A percentile compares a stretch with the other conserved stretches of the same genome.
phyloP scores from a whole-genome alignment of 2,797 vertebrate genomes.

The Ptychobarbus kaznakovi region DNA sequence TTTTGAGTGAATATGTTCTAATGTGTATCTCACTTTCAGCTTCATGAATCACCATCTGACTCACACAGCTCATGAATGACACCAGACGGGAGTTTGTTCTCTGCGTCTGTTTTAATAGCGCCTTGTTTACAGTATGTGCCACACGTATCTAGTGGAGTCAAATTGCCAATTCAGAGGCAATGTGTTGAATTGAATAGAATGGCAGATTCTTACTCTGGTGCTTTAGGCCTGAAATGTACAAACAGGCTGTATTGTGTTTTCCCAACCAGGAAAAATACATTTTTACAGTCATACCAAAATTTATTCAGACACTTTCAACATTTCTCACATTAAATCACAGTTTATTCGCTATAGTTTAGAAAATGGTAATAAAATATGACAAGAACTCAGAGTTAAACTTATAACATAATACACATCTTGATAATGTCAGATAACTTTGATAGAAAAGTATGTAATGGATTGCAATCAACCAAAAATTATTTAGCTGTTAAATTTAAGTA shows the following conservation, averaged over 20 bases:
- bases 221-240: neutral
- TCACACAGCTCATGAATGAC: slow-evolving; percentile 17
- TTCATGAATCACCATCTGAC: slow-evolving; percentile 23
- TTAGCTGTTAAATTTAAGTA: too few species aligned
- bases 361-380: neutral
- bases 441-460: neutral
- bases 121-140: neutral
- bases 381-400: neutral
- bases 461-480: neutral
- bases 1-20: slow-evolving; percentile 19
- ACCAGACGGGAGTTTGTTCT: slow-evolving; percentile 17
- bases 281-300: neutral
- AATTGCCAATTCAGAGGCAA: neutral
- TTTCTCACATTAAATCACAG: neutral
- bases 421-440: neutral
- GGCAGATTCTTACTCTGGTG: neutral
- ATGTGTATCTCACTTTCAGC: slow-evolving; percentile 7
- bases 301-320: neutral
- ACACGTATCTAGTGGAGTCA: neutral
- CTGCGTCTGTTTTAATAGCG: slow-evolving; percentile 19
- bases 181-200: neutral
- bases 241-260: neutral
- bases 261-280: neutral
- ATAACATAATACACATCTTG: neutral
- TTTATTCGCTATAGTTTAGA: neutral